Conservation (phyloP, 2,797 vertebrate genomes). For the Sebastes steindachneri region DNA sequence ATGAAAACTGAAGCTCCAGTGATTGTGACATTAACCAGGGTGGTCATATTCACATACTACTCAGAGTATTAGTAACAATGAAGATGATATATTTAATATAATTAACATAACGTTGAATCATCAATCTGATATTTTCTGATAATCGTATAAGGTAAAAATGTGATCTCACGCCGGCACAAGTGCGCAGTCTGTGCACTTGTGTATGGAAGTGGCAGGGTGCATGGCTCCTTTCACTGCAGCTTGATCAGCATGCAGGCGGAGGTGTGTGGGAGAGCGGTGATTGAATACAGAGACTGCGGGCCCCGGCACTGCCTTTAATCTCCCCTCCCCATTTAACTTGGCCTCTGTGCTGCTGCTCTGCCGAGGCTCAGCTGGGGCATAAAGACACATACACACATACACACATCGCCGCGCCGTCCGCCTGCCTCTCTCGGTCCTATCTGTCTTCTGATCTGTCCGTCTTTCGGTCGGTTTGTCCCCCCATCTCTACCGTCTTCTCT, state of each 20-base stretch:
- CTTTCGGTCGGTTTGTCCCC: constrained; percentile 12
- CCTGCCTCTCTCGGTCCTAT: constrained; percentile 44
- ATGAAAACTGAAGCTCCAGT: neutral
- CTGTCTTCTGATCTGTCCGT: constrained; percentile 52
- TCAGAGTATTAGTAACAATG: neutral
- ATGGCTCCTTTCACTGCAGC: constrained; percentile 89
- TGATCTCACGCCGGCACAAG: constrained; percentile 5
- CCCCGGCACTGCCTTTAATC: constrained; percentile 89
- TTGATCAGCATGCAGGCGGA: constrained; percentile 91
- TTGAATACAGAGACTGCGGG: constrained; percentile 87
- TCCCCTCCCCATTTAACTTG: constrained; percentile 89
- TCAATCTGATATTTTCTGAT: neutral
- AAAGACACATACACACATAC: constrained; percentile 83
- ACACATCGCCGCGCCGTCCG: constrained; percentile 17
- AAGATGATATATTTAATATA: neutral
- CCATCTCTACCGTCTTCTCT: constrained; percentile 22
- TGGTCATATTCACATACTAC: neutral
- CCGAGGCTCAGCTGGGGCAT: constrained; percentile 88
- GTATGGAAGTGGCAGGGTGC: constrained; percentile 82
- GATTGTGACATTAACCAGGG: neutral
- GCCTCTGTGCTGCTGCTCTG: constrained; percentile 77
- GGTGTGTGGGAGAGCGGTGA: constrained; percentile 83
- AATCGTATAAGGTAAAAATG: neutral
- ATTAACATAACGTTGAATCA: no score
- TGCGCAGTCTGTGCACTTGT: constrained; percentile 29